Conservation (phyloP, 2,113 vertebrate species). For the Copsychus sechellarum region DNA sequence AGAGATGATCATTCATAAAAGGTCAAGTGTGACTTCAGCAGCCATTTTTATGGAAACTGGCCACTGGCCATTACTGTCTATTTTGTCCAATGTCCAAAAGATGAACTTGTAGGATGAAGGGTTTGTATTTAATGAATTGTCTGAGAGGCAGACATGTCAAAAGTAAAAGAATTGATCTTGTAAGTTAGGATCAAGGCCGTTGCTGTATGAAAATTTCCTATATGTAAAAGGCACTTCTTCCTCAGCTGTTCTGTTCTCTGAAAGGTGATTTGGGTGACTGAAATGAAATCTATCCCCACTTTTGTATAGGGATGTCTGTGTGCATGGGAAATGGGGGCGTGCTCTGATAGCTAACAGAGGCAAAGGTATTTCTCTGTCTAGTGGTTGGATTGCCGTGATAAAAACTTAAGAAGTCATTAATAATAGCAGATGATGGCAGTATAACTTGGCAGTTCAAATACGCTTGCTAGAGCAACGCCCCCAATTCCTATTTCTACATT, state of each 20-base stretch:
- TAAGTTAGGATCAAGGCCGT: not conserved
- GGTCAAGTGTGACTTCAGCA: not conserved
- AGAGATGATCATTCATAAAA: not conserved
- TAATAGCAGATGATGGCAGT: not conserved
- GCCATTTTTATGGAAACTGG: not conserved
- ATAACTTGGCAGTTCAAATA: not conserved
- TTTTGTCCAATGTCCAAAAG: not conserved
- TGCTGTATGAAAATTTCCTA: not conserved
- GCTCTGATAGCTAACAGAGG: not conserved
- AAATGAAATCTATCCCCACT: not conserved
- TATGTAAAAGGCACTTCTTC: not conserved
- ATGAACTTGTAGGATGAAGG: not conserved
- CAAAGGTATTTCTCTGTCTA: not conserved
- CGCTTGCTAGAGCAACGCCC: slow-evolving; percentile 1
- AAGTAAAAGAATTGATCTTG: not conserved
- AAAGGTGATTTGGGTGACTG: not conserved
- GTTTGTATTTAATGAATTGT: not conserved
- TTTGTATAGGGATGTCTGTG: not conserved
- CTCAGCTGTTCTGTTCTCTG: not conserved
- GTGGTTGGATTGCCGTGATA: not conserved
- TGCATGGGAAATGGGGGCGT: not conserved
- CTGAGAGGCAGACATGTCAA: not conserved
- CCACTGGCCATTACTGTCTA: not conserved
- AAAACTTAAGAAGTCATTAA: not conserved
- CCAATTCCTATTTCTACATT: not conserved